phyloP scores from a whole-genome alignment of 2,113 vertebrate species.

The Callospermophilus lateralis region DNA sequence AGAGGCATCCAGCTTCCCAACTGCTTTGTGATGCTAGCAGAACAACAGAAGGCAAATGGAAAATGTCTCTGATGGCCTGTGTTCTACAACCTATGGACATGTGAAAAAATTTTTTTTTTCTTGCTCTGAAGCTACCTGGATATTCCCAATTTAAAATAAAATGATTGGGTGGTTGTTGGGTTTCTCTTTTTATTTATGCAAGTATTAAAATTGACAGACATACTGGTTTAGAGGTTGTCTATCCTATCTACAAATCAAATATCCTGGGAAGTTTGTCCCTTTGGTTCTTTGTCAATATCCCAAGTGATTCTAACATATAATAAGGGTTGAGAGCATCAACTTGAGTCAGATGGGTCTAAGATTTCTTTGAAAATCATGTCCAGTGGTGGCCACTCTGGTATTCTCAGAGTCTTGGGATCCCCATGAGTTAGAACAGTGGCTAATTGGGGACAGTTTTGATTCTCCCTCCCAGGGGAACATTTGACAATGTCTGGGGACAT shows the following conservation, averaged over 20 bases:
- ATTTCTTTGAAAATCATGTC: neutral
- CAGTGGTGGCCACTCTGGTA: neutral
- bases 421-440: neutral
- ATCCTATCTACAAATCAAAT: neutral
- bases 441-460: neutral
- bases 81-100: neutral
- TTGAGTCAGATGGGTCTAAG: neutral
- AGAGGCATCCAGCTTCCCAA: neutral
- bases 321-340: neutral
- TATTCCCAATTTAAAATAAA: conserved; percentile 73
- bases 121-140: conserved; percentile 25
- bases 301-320: neutral
- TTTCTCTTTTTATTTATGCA: neutral
- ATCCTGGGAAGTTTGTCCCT: neutral
- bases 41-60: neutral
- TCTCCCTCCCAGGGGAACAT: neutral
- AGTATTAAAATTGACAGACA: neutral
- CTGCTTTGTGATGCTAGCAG: neutral
- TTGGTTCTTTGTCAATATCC: neutral
- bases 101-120: neutral
- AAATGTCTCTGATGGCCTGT: neutral
- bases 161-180: neutral
- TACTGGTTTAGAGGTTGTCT: neutral
- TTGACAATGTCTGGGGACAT: neutral
- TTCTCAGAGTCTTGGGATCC: neutral